A percentile compares a stretch with the other conserved stretches of the same genome.
phyloP scores from a whole-genome alignment of 1,140 invertebrate genomes.

The Drosophila oshimai region DNA sequence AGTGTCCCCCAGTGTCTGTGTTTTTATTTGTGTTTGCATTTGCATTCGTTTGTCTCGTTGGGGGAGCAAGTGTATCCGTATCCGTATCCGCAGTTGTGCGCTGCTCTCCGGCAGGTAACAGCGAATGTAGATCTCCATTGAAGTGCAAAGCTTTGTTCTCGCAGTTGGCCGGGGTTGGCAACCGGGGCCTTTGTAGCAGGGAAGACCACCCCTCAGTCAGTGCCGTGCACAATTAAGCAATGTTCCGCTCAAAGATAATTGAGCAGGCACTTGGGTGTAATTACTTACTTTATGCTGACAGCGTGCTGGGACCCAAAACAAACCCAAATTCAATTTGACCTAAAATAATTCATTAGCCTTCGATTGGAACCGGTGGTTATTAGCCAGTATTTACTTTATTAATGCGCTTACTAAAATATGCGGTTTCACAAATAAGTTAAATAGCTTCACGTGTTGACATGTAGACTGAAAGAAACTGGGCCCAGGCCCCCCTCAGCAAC shows the following conservation, averaged over 20 bases:
- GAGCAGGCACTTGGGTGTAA: slow-evolving; percentile 82
- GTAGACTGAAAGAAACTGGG: slow-evolving; percentile 14
- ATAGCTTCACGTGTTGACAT: slow-evolving; percentile 70
- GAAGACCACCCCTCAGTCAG: slow-evolving; percentile 9
- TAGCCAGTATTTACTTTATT: slow-evolving; percentile 36
- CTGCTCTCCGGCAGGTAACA: background rate
- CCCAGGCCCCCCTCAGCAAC: slow-evolving; percentile 11
- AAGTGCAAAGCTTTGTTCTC: slow-evolving; percentile 61
- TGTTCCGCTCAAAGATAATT: slow-evolving; percentile 75
- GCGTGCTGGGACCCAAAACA: slow-evolving; percentile 2
- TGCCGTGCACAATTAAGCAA: slow-evolving; percentile 69
- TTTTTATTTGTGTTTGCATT: slow-evolving; percentile 41
- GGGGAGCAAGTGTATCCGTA: slow-evolving; percentile 22
- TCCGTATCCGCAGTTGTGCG: background rate
- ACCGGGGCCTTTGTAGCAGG: background rate
- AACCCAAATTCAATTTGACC: slow-evolving; percentile 61
- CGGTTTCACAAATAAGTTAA: slow-evolving; percentile 46
- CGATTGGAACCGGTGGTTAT: slow-evolving; percentile 26
- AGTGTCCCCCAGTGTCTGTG: background rate
- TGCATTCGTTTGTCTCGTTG: slow-evolving; percentile 20
- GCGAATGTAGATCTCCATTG: slow-evolving; percentile 40
- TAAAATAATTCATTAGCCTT: slow-evolving; percentile 59
- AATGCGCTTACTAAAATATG: slow-evolving; percentile 21
- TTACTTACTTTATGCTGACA: slow-evolving; percentile 80
- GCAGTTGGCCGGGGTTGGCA: background rate